Evolutionary conservation across 2,888 invertebrate genomes (phyloP).

Genomic region (Selenia dentaria): DNA sequence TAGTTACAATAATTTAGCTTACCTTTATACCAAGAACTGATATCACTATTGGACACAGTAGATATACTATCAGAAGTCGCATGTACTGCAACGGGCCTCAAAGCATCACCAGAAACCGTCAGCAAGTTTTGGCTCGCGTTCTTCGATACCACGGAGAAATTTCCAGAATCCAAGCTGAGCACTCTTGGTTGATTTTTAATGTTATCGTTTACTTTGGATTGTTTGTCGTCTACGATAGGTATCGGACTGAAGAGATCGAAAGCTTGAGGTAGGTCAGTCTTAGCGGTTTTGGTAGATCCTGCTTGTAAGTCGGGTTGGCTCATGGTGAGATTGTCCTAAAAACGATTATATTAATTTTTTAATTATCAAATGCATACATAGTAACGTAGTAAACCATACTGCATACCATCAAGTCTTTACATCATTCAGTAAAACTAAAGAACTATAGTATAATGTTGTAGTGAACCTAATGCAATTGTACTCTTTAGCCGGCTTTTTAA

Average conservation of each 20-base stretch:
- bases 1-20: constrained; percentile 39
- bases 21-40: constrained; percentile 88
- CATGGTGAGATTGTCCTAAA: constrained; percentile 64
- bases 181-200: constrained; percentile 64
- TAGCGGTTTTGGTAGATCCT: constrained; percentile 45
- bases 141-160: constrained; percentile 71
- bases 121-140: constrained; percentile 56
- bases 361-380: too few relatives aligned
- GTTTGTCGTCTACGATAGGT: constrained; percentile 65
- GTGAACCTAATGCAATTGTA: too few relatives aligned
- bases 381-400: too few relatives aligned
- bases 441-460: too few relatives aligned
- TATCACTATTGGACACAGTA: constrained; percentile 84
- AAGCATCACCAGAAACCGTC: constrained; percentile 64
- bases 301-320: constrained; percentile 36
- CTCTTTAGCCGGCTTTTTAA: too few relatives aligned
- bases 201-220: constrained; percentile 61
- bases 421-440: too few relatives aligned
- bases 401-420: too few relatives aligned
- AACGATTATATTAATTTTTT: too few relatives aligned
- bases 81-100: constrained; percentile 65
- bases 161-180: constrained; percentile 69
- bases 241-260: constrained; percentile 85
- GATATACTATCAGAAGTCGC: constrained; percentile 73
- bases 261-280: constrained; percentile 60